Percentiles rank a stretch among this genome's conserved stretches.
phyloP scores from a whole-genome alignment of 1,140 invertebrate species.

The Spodoptera litura region DNA sequence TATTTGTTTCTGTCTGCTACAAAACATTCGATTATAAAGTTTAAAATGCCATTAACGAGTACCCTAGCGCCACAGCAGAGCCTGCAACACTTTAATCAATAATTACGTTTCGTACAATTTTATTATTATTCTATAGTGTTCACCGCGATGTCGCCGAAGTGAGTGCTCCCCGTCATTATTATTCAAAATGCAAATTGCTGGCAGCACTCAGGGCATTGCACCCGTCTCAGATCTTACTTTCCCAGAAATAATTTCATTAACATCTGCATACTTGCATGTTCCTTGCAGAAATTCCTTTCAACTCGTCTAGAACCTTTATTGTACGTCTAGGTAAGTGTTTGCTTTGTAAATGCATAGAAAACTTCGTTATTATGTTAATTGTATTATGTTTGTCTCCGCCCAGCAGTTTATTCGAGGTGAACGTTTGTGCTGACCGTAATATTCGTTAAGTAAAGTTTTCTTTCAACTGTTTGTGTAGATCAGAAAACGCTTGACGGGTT shows the following conservation, averaged over 20 bases:
- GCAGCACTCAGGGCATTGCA: slow-evolving; percentile 72
- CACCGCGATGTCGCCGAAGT: slow-evolving; percentile 64
- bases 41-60: slow-evolving; percentile 13
- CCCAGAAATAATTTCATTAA: slow-evolving; percentile 83
- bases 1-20: background rate
- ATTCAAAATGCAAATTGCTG: slow-evolving; percentile 82
- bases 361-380: slow-evolving; percentile 34
- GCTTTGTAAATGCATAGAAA: slow-evolving; percentile 41
- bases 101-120: slow-evolving; percentile 74
- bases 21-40: background rate
- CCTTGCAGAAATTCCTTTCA: slow-evolving; percentile 68
- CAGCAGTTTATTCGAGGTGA: slow-evolving; percentile 7
- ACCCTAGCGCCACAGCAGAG: background rate
- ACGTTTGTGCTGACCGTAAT: slow-evolving; percentile 35
- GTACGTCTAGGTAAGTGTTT: slow-evolving; percentile 51
- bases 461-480: slow-evolving; percentile 43
- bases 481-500: slow-evolving; percentile 38
- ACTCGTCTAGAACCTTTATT: slow-evolving; percentile 54
- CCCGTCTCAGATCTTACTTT: slow-evolving; percentile 79
- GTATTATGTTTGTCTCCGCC: slow-evolving; percentile 21
- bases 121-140: slow-evolving; percentile 73
- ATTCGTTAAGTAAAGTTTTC: slow-evolving; percentile 24
- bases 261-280: slow-evolving; percentile 73
- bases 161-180: slow-evolving; percentile 74
- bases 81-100: slow-evolving; percentile 44